phyloP scores from a whole-genome alignment of 2,888 invertebrate species.

The Heliothis peltigera region DNA sequence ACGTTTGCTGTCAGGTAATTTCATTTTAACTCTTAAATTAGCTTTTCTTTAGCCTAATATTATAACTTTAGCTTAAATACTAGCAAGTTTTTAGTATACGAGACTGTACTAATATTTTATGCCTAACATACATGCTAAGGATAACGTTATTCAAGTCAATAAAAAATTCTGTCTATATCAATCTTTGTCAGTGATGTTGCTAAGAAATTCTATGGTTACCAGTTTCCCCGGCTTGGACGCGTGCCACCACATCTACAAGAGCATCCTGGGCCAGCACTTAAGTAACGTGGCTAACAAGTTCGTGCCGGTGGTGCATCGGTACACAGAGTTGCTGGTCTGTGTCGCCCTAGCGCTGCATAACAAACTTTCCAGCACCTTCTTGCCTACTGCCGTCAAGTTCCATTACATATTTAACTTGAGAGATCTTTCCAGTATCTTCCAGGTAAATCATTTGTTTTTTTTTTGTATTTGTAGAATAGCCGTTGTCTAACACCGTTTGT shows the following conservation, averaged over 20 bases:
- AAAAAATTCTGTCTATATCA: background rate
- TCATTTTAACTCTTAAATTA: background rate
- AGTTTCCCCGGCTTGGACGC: slow-evolving; percentile 96
- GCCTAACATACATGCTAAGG: no score
- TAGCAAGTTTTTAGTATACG: no score
- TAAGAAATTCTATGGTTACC: background rate
- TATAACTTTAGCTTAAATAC: no score
- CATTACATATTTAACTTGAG: slow-evolving; percentile 98
- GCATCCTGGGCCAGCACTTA: slow-evolving; percentile 95
- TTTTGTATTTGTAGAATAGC: no score
- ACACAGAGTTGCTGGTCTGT: slow-evolving; percentile 91
- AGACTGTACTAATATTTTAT: no score
- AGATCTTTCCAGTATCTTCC: slow-evolving; percentile 98
- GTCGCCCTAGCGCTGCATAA: slow-evolving; percentile 94
- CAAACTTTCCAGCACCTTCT: slow-evolving; percentile 93
- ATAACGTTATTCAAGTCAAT: no score
- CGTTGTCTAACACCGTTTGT: no score
- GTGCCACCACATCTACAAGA: slow-evolving; percentile 95
- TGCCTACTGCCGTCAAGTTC: slow-evolving; percentile 98
- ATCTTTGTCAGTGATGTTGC: background rate
- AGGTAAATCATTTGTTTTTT: slow-evolving; percentile 87
- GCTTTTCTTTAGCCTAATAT: no score
- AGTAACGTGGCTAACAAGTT: slow-evolving; percentile 92
- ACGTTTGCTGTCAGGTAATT: slow-evolving; percentile 94
- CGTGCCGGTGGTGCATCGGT: slow-evolving; percentile 88